These are phyloP conservation scores for Morinoia aosen DNA, from an alignment of 2,888 invertebrate species.

Conservation along the genomic window DNA sequence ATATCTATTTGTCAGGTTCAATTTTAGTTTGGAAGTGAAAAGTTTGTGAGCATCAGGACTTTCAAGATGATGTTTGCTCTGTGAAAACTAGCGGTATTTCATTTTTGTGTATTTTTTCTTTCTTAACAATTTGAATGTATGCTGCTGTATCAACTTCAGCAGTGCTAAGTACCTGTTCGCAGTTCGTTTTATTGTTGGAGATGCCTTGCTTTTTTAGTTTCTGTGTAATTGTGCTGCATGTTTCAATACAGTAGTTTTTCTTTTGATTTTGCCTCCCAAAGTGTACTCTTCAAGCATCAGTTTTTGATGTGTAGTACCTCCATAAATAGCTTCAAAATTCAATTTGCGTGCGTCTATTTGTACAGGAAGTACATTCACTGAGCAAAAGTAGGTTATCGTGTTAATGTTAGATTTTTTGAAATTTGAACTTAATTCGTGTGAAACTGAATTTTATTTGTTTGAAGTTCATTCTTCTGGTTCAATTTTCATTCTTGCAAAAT, in stretches of 20 bases:
- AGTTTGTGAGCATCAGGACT: neutral
- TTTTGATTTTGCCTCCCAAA: neutral
- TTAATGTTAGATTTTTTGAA: too few species aligned
- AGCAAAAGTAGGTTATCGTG: too few species aligned
- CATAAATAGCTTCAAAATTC: too few species aligned
- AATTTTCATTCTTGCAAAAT: too few species aligned
- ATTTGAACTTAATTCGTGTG: too few species aligned
- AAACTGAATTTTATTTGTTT: too few species aligned
- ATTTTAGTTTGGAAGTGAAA: neutral
- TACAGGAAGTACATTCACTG: too few species aligned
- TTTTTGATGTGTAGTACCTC: too few species aligned
- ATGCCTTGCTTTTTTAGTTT: neutral
- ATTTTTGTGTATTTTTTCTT: neutral
- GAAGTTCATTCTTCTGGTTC: too few species aligned
- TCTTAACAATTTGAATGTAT: neutral
- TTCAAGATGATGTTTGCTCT: neutral
- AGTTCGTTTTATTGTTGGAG: neutral
- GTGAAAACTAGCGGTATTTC: neutral
- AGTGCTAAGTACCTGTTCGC: neutral
- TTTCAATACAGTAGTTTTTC: neutral
- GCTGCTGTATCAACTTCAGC: neutral
- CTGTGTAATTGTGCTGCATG: neutral
- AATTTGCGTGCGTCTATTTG: too few species aligned
- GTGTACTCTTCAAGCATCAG: too few species aligned
- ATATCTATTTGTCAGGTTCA: slow-evolving; percentile 48